Conservation (phyloP, 1,140 invertebrate genomes). For the Spodoptera litura region DNA sequence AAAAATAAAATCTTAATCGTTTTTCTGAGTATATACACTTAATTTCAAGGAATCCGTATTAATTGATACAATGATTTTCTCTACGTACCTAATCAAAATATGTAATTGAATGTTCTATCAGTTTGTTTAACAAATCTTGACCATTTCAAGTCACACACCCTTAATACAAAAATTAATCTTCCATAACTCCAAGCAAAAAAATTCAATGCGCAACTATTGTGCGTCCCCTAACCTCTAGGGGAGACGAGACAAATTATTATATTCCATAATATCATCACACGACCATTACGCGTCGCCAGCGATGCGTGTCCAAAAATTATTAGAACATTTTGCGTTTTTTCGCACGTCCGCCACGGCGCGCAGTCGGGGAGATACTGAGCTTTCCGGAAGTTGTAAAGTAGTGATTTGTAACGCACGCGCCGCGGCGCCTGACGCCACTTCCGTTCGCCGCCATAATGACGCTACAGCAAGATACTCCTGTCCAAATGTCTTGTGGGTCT, state of each 20-base stretch:
- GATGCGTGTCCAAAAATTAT: slow-evolving; percentile 78
- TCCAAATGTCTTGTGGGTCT: slow-evolving; percentile 66
- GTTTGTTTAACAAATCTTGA: slow-evolving; percentile 1
- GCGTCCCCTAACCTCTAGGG: slow-evolving; percentile 48
- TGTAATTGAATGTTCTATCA: no score
- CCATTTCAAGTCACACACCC: slow-evolving; percentile 26
- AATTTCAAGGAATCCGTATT: no score
- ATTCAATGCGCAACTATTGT: slow-evolving; percentile 45
- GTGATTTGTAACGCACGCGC: slow-evolving; percentile 85
- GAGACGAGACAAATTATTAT: slow-evolving; percentile 81
- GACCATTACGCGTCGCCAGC: slow-evolving; percentile 71
- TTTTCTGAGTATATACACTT: no score
- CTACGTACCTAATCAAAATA: no score
- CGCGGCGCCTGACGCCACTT: slow-evolving; percentile 80
- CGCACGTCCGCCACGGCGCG: slow-evolving; percentile 64
- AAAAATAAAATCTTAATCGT: no score
- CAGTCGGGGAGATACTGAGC: slow-evolving; percentile 66
- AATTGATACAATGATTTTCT: no score
- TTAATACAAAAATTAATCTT: slow-evolving; percentile 34
- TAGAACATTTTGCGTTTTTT: slow-evolving; percentile 68
- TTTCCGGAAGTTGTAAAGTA: slow-evolving; percentile 83
- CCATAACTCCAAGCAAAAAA: slow-evolving; percentile 48
- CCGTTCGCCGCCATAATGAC: slow-evolving; percentile 77
- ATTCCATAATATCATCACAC: slow-evolving; percentile 80
- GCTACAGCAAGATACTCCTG: slow-evolving; percentile 57